Conservation (phyloP, 2,888 invertebrate species). For the Drosophila quasianomalipes region DNA sequence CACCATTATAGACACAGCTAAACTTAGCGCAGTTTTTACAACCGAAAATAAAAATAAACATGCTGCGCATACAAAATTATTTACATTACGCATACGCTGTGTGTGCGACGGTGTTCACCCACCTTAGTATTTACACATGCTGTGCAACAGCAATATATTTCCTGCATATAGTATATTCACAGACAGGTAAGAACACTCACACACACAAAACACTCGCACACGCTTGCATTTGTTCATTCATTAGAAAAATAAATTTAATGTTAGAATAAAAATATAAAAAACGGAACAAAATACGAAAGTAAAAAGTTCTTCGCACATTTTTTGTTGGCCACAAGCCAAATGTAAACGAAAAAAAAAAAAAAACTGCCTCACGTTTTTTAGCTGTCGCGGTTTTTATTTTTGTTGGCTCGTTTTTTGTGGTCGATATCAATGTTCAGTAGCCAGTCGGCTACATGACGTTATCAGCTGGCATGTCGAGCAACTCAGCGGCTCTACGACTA, state of each 20-base stretch:
- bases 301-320: constrained; percentile 41
- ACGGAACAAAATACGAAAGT: neutral
- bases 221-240: constrained; percentile 49
- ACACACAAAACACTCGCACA: constrained; percentile 6
- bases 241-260: constrained; percentile 70
- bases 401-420: constrained; percentile 11
- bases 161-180: constrained; percentile 51
- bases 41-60: constrained; percentile 42
- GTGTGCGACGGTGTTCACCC: constrained; percentile 31
- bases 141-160: constrained; percentile 52
- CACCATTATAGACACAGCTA: constrained; percentile 16
- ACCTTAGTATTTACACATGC: constrained; percentile 50
- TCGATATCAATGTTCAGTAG: constrained; percentile 40
- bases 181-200: constrained; percentile 39
- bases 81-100: constrained; percentile 67
- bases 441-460: constrained; percentile 39
- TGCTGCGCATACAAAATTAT: constrained; percentile 23
- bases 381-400: constrained; percentile 11
- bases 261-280: constrained; percentile 14
- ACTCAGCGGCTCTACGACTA: constrained; percentile 4
- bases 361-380: constrained; percentile 61
- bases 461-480: constrained; percentile 35
- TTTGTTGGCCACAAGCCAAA: constrained; percentile 65
- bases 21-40: constrained; percentile 29
- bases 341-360: constrained; percentile 26